Base-by-base conservation (phyloP, 2,888 invertebrate genomes). In the Phalera bucephala region DNA sequence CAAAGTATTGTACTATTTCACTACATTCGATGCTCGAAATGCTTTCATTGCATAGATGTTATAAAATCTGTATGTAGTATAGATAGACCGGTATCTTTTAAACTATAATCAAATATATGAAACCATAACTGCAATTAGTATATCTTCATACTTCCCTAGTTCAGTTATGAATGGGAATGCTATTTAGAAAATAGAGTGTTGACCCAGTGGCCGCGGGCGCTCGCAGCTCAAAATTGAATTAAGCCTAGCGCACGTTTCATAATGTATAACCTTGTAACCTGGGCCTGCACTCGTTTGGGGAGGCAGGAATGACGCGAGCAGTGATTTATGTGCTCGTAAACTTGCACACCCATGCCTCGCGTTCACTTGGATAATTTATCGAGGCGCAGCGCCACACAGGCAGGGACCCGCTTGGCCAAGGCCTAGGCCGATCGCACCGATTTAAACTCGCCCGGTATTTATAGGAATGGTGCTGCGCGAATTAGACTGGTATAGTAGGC, bases 291-390 rank as follows among this genome's bases (percentile, higher is more conserved):
- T 57, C 57, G 57, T 58, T 63, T 59, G 60, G 69, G 72, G 68
- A 65, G 69, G 72, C 66, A 68, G 63, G 67, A 73, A 64, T 67
- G 73, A 76, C 77, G 73, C 64, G 11, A n/a, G 59, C 70, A 59
- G 69, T 80, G 88, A 88, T 88, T 88, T 87, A 88, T 78, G 67
- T 46, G 64, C 59, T 80, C 85, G 78, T 88, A 87, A 87, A 86
- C 66, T 77, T 72, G 75, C 80, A 79, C 79, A 74, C 79, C 70
- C 72, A 76, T 74, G 80, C 82, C 81, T 81, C 76, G 79, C 82
- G 72, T 69, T 86, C 84, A 82, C 78, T 84, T 86, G 85, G 74
- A 85, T 88, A 87, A 87, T 87, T 87, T 86, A 87, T 85, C 49
- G 70, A 58, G 53, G 51, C 43, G 54, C 58, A 52, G 39, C 52